Base-by-base conservation (phyloP, 2,888 invertebrate species). In the Pachliopta kotzebuea region DNA sequence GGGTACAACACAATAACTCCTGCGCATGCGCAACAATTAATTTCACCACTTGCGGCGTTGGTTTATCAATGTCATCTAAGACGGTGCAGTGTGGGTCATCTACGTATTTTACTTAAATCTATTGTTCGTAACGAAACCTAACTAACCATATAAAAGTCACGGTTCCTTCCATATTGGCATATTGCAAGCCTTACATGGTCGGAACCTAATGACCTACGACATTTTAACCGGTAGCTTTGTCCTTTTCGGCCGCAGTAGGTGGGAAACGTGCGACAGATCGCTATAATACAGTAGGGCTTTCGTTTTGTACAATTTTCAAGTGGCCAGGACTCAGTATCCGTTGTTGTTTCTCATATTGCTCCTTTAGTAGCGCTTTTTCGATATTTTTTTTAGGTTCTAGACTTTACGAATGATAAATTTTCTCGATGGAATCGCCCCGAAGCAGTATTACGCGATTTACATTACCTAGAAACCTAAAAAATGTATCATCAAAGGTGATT, bases 191-290 rank as follows among this genome's bases (percentile, higher is more conserved):
- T 72, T 90, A 90, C 84, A 88, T 84, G 88, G 90, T 74, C 71
- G 73, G 87, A 83, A 90, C 90, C 91, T 90, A 89, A 89, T 90
- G 91, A 90, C 91, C 91, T 90, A 85, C 84, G 90, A 91, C 91
- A 88, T 91, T 91, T 90, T 86, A 89, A 88, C 88, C 81, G 81
- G 79, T 84, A 80, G 72, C 77, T 63, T 75, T 64, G 70, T 88
- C 89, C 77, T 74, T 71, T 75, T 86, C 83, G 71, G 69, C 72
- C 72, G 58, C 66, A 61, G 66, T 68, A 72, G 57, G 83, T 63
- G 72, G 68, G 80, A 88, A 74, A 73, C 73, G 76, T 83, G 86
- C 68, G 76, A 74, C 62, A 70, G 77, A 86, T 79, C 75, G 70
- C 88, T 85, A 87, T 89, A 88, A 87, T 86, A 89, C 89, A 89